Percentiles rank a stretch among this genome's conserved stretches.
Conservation (phyloP, 2,888 invertebrate species). For the Stegana nigrithorax region DNA sequence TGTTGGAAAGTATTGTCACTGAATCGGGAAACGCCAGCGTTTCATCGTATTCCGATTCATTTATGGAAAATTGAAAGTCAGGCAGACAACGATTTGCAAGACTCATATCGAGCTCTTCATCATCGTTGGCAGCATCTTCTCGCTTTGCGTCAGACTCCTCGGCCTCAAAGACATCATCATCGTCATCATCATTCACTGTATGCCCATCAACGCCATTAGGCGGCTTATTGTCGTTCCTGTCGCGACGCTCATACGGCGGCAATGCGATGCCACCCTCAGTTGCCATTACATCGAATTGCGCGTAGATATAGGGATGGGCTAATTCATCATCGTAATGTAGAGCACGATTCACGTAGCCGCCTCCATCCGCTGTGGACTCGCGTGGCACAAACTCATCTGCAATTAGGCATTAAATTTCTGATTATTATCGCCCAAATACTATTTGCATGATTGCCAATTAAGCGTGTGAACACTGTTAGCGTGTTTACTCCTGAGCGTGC, state of each 20-base stretch:
- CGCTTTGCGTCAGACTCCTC: not conserved
- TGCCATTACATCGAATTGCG: slow-evolving; percentile 53
- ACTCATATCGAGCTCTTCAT: slow-evolving; percentile 30
- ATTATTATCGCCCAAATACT: not conserved
- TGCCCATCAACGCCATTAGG: not conserved
- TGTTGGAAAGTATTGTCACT: slow-evolving; percentile 75
- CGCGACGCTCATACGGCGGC: slow-evolving; percentile 41
- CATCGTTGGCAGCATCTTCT: slow-evolving; percentile 24
- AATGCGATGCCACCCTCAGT: slow-evolving; percentile 25
- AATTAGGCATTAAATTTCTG: slow-evolving; percentile 4
- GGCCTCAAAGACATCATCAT: not conserved
- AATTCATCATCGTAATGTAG: slow-evolving; percentile 51
- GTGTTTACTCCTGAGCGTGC: too few relatives aligned
- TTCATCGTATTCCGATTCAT: slow-evolving; percentile 85
- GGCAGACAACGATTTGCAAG: slow-evolving; percentile 67
- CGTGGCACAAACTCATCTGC: slow-evolving; percentile 50
- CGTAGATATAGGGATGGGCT: slow-evolving; percentile 48
- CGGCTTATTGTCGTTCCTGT: slow-evolving; percentile 2
- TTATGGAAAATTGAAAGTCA: slow-evolving; percentile 71
- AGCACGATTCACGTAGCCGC: slow-evolving; percentile 49
- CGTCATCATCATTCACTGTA: slow-evolving; percentile 1
- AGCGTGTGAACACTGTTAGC: too few relatives aligned
- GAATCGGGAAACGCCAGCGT: slow-evolving; percentile 82
- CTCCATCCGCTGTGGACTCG: slow-evolving; percentile 46
- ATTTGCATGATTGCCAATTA: too few relatives aligned